Percentiles rank a stretch among this genome's conserved stretches.
Conservation (phyloP, 1,140 invertebrate genomes). For the Stratiolaelaps scimitus region DNA sequence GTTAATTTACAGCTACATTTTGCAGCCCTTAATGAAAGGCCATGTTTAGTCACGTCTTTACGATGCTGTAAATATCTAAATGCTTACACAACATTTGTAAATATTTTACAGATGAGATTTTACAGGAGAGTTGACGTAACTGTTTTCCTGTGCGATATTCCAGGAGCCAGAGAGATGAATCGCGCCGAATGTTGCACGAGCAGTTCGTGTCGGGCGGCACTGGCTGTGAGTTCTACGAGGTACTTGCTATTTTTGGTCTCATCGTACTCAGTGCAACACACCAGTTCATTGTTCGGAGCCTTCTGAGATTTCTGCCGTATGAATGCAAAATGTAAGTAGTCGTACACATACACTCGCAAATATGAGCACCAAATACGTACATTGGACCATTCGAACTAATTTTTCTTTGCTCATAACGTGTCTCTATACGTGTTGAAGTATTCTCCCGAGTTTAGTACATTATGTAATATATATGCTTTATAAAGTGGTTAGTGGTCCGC, state of each 20-base stretch:
- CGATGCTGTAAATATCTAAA: too few relatives aligned
- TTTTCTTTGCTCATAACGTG: too few relatives aligned
- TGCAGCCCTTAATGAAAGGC: too few relatives aligned
- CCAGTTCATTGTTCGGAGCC: background rate
- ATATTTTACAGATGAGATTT: too few relatives aligned
- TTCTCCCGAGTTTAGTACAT: too few relatives aligned
- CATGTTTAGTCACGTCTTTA: too few relatives aligned
- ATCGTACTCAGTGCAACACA: background rate
- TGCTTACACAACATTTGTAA: too few relatives aligned
- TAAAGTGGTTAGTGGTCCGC: too few relatives aligned
- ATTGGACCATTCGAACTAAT: too few relatives aligned
- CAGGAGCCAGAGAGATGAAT: background rate
- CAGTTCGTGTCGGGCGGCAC: constrained; percentile 9
- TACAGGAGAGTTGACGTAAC: background rate
- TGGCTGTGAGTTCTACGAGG: constrained; percentile 26
- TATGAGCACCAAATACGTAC: background rate
- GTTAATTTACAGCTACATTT: too few relatives aligned
- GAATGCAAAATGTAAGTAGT: constrained; percentile 22
- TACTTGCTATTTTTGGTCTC: constrained; percentile 1
- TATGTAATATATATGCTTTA: too few relatives aligned
- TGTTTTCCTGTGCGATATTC: background rate
- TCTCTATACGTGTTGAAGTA: too few relatives aligned
- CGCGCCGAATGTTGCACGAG: constrained; percentile 14
- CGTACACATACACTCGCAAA: background rate
- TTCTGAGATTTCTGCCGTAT: background rate